These are phyloP conservation scores for Scaptomyza pallida DNA, from an alignment of 1,140 invertebrate species.

Conservation along the genomic window DNA sequence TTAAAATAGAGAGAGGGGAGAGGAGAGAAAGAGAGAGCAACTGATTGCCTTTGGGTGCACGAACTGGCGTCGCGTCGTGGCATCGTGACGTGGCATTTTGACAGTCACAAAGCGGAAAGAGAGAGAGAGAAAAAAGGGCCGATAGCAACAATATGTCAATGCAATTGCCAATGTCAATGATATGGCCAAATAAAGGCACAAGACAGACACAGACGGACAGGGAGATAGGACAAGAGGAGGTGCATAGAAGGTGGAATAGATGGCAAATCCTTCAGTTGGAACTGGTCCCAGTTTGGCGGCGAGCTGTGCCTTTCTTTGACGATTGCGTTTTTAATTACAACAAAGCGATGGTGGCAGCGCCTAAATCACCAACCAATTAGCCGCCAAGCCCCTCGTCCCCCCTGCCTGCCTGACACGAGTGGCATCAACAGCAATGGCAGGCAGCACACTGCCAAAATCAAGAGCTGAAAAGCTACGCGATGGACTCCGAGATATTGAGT, in stretches of 20 bases:
- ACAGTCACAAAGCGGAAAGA: slow-evolving; percentile 59
- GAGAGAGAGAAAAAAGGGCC: slow-evolving; percentile 48
- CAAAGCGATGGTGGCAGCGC: slow-evolving; percentile 16
- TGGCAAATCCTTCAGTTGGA: background rate
- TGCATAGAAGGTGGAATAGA: background rate
- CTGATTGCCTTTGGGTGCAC: slow-evolving; percentile 52
- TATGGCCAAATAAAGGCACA: slow-evolving; percentile 17
- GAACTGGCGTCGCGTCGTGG: slow-evolving; percentile 21
- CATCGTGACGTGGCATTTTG: slow-evolving; percentile 70
- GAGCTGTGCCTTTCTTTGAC: slow-evolving; percentile 40
- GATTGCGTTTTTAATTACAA: slow-evolving; percentile 71
- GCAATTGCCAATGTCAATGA: slow-evolving; percentile 66
- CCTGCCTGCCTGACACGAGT: slow-evolving; percentile 9
- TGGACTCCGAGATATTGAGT: background rate
- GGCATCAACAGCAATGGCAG: slow-evolving; percentile 22
- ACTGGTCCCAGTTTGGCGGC: slow-evolving; percentile 12
- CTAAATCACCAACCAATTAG: slow-evolving; percentile 57
- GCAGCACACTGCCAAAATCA: background rate
- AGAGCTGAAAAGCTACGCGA: background rate
- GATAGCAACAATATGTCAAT: slow-evolving; percentile 80
- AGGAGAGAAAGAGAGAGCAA: slow-evolving; percentile 16
- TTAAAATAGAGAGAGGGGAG: slow-evolving; percentile 13
- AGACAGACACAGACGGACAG: slow-evolving; percentile 13
- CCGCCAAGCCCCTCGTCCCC: slow-evolving; percentile 6
- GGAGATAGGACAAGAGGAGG: background rate